A percentile compares a stretch with the other conserved stretches of the same genome.
Conservation (phyloP, 2,797 vertebrate genomes). For the Siniperca scherzeri region DNA sequence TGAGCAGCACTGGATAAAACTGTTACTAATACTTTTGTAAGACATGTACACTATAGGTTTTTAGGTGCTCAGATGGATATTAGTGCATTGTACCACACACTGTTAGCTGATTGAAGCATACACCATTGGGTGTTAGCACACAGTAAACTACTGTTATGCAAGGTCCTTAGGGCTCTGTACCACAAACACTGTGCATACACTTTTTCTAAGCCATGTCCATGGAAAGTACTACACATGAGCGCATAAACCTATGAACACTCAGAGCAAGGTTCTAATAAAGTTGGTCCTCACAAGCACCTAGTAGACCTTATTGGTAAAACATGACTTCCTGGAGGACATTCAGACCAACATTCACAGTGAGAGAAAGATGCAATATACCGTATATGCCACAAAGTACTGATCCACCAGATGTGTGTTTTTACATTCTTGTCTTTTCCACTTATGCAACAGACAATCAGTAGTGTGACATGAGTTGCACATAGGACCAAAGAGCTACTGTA, state of each 20-base stretch:
- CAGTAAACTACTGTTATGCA: neutral
- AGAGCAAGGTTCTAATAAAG: neutral
- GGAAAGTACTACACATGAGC: neutral
- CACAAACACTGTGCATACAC: neutral
- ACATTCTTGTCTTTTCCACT: neutral
- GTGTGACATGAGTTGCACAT: neutral
- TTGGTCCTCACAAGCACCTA: neutral
- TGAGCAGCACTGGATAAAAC: neutral
- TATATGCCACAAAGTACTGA: slow-evolving; percentile 5
- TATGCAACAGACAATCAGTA: neutral
- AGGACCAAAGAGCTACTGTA: neutral
- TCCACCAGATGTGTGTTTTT: slow-evolving; percentile 1
- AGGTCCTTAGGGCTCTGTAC: neutral
- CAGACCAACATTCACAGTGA: slow-evolving; percentile 3
- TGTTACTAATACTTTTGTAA: neutral
- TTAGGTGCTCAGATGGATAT: neutral
- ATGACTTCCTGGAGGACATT: slow-evolving; percentile 43
- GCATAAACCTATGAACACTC: neutral
- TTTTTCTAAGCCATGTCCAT: neutral
- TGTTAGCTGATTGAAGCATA: neutral
- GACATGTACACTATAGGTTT: too few species aligned
- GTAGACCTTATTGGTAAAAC: neutral
- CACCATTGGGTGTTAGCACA: neutral
- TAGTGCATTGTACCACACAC: neutral
- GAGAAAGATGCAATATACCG: neutral